Evolutionary conservation across 2,113 vertebrate genomes (phyloP).

Genomic region (Suncus etruscus): DNA sequence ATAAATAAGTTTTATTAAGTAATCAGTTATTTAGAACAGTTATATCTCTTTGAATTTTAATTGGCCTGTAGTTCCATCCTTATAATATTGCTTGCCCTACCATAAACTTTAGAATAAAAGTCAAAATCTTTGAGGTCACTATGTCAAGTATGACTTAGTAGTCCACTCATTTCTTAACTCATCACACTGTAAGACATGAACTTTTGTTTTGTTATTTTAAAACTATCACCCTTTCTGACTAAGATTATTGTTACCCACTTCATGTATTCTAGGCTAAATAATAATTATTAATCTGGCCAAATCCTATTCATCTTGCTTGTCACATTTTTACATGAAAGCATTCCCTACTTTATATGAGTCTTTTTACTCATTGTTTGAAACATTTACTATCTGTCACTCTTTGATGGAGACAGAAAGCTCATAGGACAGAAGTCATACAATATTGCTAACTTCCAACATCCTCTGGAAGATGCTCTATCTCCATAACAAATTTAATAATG

Average conservation of each 20-base stretch:
- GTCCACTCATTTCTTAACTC: neutral
- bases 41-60: conserved; percentile 44
- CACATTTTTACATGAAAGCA: neutral
- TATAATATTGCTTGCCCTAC: neutral
- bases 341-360: neutral
- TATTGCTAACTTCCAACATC: neutral
- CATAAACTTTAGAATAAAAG: neutral
- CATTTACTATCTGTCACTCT: neutral
- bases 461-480: neutral
- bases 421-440: neutral
- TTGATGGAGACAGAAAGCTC: neutral
- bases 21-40: conserved; percentile 18
- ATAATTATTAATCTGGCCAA: neutral
- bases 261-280: neutral
- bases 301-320: neutral
- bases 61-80: neutral
- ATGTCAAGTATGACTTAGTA: neutral
- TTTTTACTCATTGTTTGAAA: neutral
- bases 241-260: neutral
- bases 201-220: neutral
- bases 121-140: conserved; percentile 8
- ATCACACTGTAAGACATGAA: neutral
- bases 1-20: conserved; percentile 50
- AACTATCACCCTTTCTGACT: neutral
- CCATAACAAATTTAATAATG: conserved; percentile 27